Evolutionary conservation across 2,113 vertebrate genomes (phyloP).

Genomic region (Heterotis niloticus): DNA sequence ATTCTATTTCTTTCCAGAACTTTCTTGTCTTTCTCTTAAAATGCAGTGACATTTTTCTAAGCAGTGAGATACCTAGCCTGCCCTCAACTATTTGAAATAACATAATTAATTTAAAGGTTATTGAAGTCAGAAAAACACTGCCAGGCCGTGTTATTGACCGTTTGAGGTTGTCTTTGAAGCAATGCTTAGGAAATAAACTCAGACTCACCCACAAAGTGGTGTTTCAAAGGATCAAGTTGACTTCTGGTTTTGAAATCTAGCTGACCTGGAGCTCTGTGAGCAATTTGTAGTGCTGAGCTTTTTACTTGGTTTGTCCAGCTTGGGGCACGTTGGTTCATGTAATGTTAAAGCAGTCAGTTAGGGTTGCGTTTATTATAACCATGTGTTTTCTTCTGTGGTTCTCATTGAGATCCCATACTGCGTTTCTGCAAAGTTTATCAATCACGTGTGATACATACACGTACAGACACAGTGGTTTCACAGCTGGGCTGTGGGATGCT

Average conservation of each 20-base stretch:
- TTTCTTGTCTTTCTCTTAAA: constrained; percentile 40
- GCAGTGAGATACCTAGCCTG: constrained; percentile 55
- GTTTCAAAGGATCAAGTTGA: not conserved
- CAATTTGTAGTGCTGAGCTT: not conserved
- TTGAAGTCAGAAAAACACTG: constrained; percentile 61
- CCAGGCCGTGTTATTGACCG: constrained; percentile 69
- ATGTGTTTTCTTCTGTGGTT: too few relatives aligned
- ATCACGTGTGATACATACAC: too few relatives aligned
- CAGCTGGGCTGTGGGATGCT: too few relatives aligned
- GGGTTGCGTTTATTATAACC: too few relatives aligned
- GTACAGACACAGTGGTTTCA: too few relatives aligned
- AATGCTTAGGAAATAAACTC: constrained; percentile 34
- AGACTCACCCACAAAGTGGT: not conserved
- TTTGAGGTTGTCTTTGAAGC: constrained; percentile 53
- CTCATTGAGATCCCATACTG: too few relatives aligned
- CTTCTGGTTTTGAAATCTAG: not conserved
- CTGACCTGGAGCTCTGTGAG: not conserved
- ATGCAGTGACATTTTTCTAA: constrained; percentile 62
- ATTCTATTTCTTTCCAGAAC: constrained; percentile 43
- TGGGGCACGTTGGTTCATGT: not conserved
- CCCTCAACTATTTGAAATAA: constrained; percentile 60
- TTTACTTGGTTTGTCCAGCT: not conserved
- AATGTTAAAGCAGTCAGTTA: too few relatives aligned
- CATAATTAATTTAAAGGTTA: constrained; percentile 58
- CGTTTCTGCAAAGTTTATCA: too few relatives aligned